A percentile compares a stretch with the other conserved stretches of the same genome.
phyloP scores from a whole-genome alignment of 64 coral and sea anemone genomes.

The Pocillopora verrucosa region DNA sequence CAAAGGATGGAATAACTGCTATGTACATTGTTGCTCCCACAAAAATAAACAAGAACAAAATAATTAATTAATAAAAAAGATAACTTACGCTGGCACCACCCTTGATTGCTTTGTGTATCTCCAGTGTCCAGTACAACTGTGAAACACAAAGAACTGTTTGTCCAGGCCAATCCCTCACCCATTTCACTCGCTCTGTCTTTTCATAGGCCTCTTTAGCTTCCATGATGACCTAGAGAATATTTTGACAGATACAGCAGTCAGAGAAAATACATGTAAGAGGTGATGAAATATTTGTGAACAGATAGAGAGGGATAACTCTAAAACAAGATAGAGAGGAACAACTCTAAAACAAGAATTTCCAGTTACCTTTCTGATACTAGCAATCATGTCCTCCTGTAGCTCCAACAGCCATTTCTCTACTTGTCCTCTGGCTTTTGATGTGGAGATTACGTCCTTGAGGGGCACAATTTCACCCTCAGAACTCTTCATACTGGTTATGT shows the following conservation, averaged over 20 bases:
- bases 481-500: slow-evolving; percentile 97
- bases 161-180: slow-evolving; percentile 94
- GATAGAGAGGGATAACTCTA: no score
- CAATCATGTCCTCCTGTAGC: slow-evolving; percentile 93
- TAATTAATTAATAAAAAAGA: background rate
- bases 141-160: slow-evolving; percentile 94
- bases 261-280: background rate
- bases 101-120: slow-evolving; percentile 92
- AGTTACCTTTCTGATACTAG: slow-evolving; percentile 93
- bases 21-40: background rate
- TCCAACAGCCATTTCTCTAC: slow-evolving; percentile 99
- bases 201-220: slow-evolving; percentile 89
- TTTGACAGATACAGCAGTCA: background rate
- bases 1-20: no score
- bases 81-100: slow-evolving; percentile 62
- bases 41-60: background rate
- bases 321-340: no score
- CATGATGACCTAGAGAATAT: slow-evolving; percentile 76
- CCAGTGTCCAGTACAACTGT: slow-evolving; percentile 90
- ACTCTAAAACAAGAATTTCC: no score
- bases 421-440: slow-evolving; percentile 93
- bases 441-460: slow-evolving; percentile 90
- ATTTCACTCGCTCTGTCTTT: slow-evolving; percentile 75
- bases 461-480: slow-evolving; percentile 95
- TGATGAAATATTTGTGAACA: no score